phyloP scores from a whole-genome alignment of 2,797 vertebrate genomes.

The Amblyopsis hoosieri region DNA sequence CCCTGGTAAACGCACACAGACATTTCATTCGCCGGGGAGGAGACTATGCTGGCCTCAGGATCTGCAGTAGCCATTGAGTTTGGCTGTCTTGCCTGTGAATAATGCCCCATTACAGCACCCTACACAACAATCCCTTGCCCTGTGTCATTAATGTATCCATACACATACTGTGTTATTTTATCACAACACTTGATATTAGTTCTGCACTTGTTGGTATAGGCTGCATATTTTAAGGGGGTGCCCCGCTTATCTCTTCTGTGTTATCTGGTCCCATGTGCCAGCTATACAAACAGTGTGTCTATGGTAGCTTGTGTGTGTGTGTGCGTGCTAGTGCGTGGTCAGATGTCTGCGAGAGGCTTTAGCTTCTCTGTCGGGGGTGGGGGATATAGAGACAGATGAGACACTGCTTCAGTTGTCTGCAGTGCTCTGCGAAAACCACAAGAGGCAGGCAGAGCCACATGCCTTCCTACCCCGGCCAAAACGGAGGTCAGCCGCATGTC shows the following conservation, averaged over 20 bases:
- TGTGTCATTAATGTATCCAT: slow-evolving; percentile 33
- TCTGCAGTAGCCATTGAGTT: slow-evolving; percentile 44
- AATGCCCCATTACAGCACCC: slow-evolving; percentile 5
- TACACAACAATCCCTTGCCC: not conserved
- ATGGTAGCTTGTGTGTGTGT: slow-evolving; percentile 16
- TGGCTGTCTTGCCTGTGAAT: slow-evolving; percentile 38
- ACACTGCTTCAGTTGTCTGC: slow-evolving; percentile 68
- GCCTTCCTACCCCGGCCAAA: slow-evolving; percentile 14
- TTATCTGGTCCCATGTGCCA: slow-evolving; percentile 58
- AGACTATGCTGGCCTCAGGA: slow-evolving; percentile 57
- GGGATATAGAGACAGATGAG: slow-evolving; percentile 61
- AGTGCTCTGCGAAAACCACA: slow-evolving; percentile 50
- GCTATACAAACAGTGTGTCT: slow-evolving; percentile 58
- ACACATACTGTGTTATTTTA: slow-evolving; percentile 29
- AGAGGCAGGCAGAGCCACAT: slow-evolving; percentile 37
- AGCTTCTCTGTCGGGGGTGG: slow-evolving; percentile 51
- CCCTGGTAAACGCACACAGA: slow-evolving; percentile 39
- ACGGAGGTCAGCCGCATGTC: not conserved
- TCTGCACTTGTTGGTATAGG: slow-evolving; percentile 48
- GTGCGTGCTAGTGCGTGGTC: slow-evolving; percentile 24
- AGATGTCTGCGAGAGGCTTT: slow-evolving; percentile 55
- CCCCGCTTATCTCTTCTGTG: slow-evolving; percentile 61
- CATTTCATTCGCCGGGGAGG: slow-evolving; percentile 37
- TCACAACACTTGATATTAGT: slow-evolving; percentile 15
- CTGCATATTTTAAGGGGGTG: slow-evolving; percentile 39